Evolutionary conservation across 2,797 vertebrate species (phyloP), one percentile per base, ranked within the genome.

Genomic region (Poeciliopsis gracilis): DNA sequence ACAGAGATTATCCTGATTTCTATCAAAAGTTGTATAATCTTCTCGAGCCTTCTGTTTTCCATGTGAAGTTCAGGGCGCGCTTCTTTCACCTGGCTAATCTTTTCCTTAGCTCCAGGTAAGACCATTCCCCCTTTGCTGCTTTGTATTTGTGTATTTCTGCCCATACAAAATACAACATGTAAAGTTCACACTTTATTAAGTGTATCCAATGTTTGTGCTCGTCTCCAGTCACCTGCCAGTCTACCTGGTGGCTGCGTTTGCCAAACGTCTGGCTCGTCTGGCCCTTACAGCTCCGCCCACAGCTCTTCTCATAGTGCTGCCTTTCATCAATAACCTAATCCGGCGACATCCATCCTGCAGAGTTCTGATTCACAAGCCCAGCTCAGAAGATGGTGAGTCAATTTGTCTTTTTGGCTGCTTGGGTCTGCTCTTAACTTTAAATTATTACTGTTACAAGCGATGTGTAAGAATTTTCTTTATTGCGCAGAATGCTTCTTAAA

Each of bases 1-100:
- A 8, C 88, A 99, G 98, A 84, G 97, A 99, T 82, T 99, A 99
- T 76, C 98, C 98, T 0, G 97, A 98, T 83, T 99, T 99, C 87
- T 99, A 99, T 90, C 96, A 93, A 80, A 99, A 99, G 82, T 89
- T 99, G 59, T 99, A 99, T 77, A 96, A 92, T 77, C 96, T 99
- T 7, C 92, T 99, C 36, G 97, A 99, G n/a, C 96, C 98, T 0
- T 97, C 97, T 0, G 51, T 99, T 76, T 98, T 98, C 84, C 97
- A 99, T 0, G 97, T 97, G 61, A 99, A 97, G 90, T 99, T 98
- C 93, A 95, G 96, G 75, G 97, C 97, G 0, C 96, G 97, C 2
- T 99, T 99, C 81, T 99, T 99, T 90, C 97, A 98, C 80, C 87
- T 99, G 30, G 91, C 93, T 0, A 96, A 99, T 79, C 82, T 99